Evolutionary conservation across 2,888 invertebrate species (phyloP).

Genomic region (Polietes domitor): DNA sequence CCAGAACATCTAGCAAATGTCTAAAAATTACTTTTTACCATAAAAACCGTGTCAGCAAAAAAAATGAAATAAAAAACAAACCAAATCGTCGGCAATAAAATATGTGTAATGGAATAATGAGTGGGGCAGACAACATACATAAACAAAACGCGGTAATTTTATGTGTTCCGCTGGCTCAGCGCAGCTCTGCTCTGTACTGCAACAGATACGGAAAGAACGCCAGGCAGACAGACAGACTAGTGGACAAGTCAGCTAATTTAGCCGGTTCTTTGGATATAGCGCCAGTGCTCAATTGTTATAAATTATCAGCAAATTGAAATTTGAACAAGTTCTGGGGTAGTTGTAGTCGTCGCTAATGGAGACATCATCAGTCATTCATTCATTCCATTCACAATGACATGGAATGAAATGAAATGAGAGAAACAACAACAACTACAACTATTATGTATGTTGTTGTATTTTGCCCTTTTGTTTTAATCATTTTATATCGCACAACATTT

Average conservation of each 20-base stretch:
- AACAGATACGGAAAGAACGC: neutral
- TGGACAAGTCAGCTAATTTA: neutral
- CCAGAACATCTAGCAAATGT: neutral
- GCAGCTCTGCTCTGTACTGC: too few species aligned
- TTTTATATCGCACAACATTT: neutral
- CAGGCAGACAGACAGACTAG: neutral
- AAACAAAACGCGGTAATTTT: neutral
- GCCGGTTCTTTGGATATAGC: neutral
- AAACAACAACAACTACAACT: neutral
- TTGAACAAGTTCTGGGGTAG: conserved; percentile 10
- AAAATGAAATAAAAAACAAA: neutral
- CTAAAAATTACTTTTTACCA: neutral
- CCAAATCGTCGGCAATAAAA: neutral
- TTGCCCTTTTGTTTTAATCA: neutral
- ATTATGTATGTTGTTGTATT: neutral
- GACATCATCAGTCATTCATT: neutral
- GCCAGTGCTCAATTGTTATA: conserved; percentile 24
- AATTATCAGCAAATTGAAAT: conserved; percentile 35
- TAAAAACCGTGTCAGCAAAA: neutral
- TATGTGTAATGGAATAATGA: neutral
- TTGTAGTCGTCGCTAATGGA: neutral
- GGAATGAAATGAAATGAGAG: neutral
- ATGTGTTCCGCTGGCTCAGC: too few species aligned
- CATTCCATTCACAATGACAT: neutral
- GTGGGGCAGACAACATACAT: neutral